These are phyloP conservation scores for Physocephala rufipes DNA, from an alignment of 2,888 invertebrate genomes.

Conservation along the genomic window DNA sequence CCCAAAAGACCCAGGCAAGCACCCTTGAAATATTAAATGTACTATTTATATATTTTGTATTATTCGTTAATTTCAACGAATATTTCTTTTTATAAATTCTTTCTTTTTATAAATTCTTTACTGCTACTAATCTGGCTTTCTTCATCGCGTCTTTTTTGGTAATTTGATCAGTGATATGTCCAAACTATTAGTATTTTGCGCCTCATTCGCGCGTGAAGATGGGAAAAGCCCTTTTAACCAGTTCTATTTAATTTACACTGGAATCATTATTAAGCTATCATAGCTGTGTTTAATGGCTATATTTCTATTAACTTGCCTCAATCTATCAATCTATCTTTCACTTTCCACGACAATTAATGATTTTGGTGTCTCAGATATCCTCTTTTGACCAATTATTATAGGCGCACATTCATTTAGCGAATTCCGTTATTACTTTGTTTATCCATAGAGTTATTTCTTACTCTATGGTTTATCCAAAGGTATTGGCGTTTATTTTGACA, in stretches of 20 bases:
- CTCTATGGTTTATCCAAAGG: slow-evolving; percentile 37
- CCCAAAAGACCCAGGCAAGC: no score
- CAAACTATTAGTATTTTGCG: not conserved
- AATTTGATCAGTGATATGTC: no score
- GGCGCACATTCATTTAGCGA: not conserved
- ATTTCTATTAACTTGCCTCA: not conserved
- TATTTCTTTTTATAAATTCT: no score
- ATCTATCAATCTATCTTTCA: not conserved
- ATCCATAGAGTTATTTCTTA: not conserved
- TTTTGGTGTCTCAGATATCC: not conserved
- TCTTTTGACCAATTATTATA: not conserved
- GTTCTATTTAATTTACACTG: slow-evolving; percentile 32
- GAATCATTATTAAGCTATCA: slow-evolving; percentile 37
- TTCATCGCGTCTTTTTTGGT: no score
- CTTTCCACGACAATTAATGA: not conserved
- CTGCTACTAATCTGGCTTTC: no score
- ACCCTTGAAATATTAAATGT: no score
- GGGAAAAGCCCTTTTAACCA: not conserved
- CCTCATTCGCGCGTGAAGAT: not conserved
- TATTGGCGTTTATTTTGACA: slow-evolving; percentile 45
- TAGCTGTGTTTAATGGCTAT: slow-evolving; percentile 34
- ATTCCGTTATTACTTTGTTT: not conserved
- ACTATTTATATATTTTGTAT: no score
- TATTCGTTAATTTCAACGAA: no score
- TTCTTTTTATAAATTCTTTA: no score